Conservation (phyloP, 1,140 invertebrate species). For the Heliothis virescens region DNA sequence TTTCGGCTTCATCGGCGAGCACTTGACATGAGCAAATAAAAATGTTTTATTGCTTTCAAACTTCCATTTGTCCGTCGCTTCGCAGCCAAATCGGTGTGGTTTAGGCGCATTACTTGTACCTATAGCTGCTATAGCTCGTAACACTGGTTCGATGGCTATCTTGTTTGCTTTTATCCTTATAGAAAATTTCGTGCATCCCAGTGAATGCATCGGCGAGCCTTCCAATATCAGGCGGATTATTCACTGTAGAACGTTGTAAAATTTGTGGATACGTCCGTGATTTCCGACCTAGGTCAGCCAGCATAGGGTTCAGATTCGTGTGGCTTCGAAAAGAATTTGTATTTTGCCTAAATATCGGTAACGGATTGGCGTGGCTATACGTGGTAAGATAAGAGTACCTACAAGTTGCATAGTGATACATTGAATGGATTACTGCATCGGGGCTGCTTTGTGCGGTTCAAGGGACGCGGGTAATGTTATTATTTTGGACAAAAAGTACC, state of each 20-base stretch:
- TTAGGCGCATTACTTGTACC: conserved; percentile 46
- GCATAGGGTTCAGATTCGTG: conserved; percentile 66
- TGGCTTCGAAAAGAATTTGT: conserved; percentile 68
- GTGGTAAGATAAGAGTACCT: conserved; percentile 79
- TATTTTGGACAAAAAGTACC: conserved; percentile 48
- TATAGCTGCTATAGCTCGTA: conserved; percentile 62
- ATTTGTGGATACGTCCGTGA: conserved; percentile 59
- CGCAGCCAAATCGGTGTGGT: conserved; percentile 42
- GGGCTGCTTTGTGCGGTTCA: conserved; percentile 67
- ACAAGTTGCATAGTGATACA: conserved; percentile 80
- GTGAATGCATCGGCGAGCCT: conserved; percentile 82
- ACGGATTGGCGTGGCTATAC: conserved; percentile 81
- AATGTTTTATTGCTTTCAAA: conserved; percentile 62
- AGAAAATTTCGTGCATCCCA: conserved; percentile 85
- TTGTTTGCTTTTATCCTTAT: conserved; percentile 86
- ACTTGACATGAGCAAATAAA: conserved; percentile 59
- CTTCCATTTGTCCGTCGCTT: conserved; percentile 53
- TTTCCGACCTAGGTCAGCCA: conserved; percentile 60
- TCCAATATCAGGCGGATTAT: conserved; percentile 85
- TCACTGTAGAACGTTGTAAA: conserved; percentile 81
- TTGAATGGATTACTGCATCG: conserved; percentile 79
- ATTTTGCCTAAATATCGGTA: conserved; percentile 85
- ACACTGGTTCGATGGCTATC: conserved; percentile 82
- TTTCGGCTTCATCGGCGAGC: conserved; percentile 53
- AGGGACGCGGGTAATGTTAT: conserved; percentile 61